Evolutionary conservation across 2,797 vertebrate species (phyloP).

Genomic region (Moxostoma hubbsi): DNA sequence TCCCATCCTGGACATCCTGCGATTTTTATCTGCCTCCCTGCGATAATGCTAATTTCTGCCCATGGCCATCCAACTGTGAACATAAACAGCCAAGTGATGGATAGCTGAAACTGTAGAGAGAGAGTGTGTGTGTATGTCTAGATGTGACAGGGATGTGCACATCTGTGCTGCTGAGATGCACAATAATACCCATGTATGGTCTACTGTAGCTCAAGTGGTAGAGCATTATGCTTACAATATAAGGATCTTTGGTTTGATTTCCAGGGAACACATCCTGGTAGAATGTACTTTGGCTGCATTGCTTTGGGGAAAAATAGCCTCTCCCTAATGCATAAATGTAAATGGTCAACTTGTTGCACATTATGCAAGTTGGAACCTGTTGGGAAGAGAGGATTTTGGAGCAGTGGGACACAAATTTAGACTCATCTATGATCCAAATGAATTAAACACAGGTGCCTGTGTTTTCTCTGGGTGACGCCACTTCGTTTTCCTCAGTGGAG

Average conservation of each 20-base stretch:
- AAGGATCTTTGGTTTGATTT: too few relatives aligned
- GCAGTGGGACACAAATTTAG: conserved; percentile 19
- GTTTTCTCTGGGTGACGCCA: background rate
- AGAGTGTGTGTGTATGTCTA: conserved; percentile 26
- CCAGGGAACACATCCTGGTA: too few relatives aligned
- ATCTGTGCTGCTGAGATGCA: conserved; percentile 36
- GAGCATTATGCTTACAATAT: too few relatives aligned
- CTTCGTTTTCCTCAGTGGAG: too few relatives aligned
- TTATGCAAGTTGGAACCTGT: conserved; percentile 11
- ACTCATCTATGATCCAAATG: background rate
- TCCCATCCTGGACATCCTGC: conserved; percentile 31
- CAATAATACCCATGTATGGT: conserved; percentile 54
- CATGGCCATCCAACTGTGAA: conserved; percentile 34
- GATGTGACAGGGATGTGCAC: conserved; percentile 48
- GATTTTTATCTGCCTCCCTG: conserved; percentile 48
- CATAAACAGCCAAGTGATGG: conserved; percentile 17
- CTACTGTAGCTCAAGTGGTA: too few relatives aligned
- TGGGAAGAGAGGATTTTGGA: conserved; percentile 23
- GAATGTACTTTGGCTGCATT: too few relatives aligned
- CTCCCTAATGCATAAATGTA: too few relatives aligned
- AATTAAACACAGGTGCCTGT: background rate
- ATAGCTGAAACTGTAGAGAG: conserved; percentile 34
- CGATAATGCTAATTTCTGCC: conserved; percentile 47
- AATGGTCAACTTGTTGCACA: conserved; percentile 41
- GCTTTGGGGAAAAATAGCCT: too few relatives aligned